These are phyloP conservation scores for Recurvirostra avosetta DNA, from an alignment of 2,113 vertebrate genomes.

Conservation along the genomic window DNA sequence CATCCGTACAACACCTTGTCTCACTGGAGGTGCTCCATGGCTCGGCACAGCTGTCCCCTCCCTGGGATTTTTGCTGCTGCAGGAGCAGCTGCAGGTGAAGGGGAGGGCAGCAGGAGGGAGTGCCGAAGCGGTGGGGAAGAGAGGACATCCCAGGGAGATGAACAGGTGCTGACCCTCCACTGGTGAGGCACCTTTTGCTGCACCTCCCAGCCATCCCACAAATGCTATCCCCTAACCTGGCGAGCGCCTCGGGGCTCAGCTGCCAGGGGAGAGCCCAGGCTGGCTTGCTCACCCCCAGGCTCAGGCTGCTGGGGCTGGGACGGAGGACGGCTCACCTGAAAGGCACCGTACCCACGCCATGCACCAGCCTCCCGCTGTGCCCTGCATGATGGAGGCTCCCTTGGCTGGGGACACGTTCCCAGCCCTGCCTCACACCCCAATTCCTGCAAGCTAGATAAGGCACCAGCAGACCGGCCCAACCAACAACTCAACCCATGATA, in stretches of 20 bases:
- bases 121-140: background rate
- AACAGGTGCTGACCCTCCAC: background rate
- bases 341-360: no score
- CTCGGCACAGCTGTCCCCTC: background rate
- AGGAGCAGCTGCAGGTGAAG: background rate
- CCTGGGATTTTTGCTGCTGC: background rate
- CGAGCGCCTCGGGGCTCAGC: rapidly evolving
- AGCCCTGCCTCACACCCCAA: background rate
- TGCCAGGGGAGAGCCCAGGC: background rate
- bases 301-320: background rate
- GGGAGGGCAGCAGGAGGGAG: background rate
- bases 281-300: background rate
- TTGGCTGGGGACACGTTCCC: background rate
- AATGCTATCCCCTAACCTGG: background rate
- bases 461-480: background rate
- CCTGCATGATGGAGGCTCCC: rapidly evolving
- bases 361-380: rapidly evolving
- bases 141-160: background rate
- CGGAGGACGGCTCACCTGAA: background rate
- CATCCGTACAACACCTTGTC: background rate
- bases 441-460: background rate
- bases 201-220: background rate
- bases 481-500: background rate
- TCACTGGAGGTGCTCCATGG: background rate
- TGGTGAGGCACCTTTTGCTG: background rate